These are phyloP conservation scores for Odontophorus gujanensis DNA, from an alignment of 2,113 vertebrate species.

Conservation along the genomic window DNA sequence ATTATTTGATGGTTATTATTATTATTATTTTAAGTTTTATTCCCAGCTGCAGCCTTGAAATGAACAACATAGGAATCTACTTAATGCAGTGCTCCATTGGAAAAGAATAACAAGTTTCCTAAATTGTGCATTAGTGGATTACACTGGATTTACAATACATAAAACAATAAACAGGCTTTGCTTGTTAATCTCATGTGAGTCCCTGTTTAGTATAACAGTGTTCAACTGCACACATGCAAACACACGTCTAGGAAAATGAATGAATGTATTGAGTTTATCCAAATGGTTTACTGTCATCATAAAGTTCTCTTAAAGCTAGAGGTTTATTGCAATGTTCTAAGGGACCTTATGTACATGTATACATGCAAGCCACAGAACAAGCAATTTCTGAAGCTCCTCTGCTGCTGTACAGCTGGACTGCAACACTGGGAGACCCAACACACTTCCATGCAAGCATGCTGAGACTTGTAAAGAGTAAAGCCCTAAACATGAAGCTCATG, in stretches of 20 bases:
- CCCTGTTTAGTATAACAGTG: background rate
- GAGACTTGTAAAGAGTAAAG: background rate
- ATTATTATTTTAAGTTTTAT: background rate
- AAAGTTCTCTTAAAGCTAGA: background rate
- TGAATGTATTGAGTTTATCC: background rate
- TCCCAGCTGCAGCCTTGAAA: background rate
- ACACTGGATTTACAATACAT: conserved; percentile 46
- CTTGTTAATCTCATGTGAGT: conserved; percentile 42
- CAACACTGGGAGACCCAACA: background rate
- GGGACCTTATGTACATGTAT: background rate
- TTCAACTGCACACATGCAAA: background rate
- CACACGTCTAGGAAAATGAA: background rate
- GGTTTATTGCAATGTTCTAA: background rate
- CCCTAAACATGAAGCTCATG: background rate
- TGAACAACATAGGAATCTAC: background rate
- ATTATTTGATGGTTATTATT: background rate
- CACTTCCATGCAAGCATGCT: background rate
- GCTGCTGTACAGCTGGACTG: background rate
- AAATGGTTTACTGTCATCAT: too few species aligned
- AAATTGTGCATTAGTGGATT: conserved; percentile 52
- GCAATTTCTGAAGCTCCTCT: background rate
- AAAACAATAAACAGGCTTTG: conserved; percentile 56
- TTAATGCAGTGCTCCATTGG: background rate
- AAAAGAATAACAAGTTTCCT: conserved; percentile 3
- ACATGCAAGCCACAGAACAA: background rate